phyloP scores from a whole-genome alignment of 35 echinoderm and acorn worm genomes.

The Acanthaster planci region DNA sequence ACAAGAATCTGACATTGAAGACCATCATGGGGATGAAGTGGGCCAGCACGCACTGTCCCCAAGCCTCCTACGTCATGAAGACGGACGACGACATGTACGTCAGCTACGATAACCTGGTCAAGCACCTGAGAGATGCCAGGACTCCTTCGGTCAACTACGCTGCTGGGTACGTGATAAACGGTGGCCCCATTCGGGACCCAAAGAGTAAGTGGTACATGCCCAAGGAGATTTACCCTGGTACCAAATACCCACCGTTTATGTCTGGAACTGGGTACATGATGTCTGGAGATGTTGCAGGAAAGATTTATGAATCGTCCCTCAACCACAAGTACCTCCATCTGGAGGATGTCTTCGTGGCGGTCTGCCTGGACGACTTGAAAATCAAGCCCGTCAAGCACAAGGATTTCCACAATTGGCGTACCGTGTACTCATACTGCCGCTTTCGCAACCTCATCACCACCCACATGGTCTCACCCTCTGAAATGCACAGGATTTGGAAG shows the following conservation, averaged over 20 bases:
- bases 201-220: constrained; percentile 99
- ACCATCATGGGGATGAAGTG: constrained; percentile 97
- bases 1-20: constrained; percentile 92
- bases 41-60: constrained; percentile 68
- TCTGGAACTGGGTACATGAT: constrained; percentile 93
- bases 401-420: constrained; percentile 96
- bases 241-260: constrained; percentile 89
- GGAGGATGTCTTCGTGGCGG: constrained; percentile 87
- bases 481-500: constrained; percentile 92
- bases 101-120: constrained; percentile 70
- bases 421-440: constrained; percentile 81
- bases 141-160: constrained; percentile 48
- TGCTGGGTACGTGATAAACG: constrained; percentile 82
- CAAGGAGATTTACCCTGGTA: constrained; percentile 68
- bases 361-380: constrained; percentile 69
- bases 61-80: constrained; percentile 88
- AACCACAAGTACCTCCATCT: constrained; percentile 79
- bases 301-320: constrained; percentile 67
- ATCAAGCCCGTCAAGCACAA: constrained; percentile 71
- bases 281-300: constrained; percentile 72
- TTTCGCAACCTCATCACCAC: constrained; percentile 83
- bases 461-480: constrained; percentile 87
- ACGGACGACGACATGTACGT: constrained; percentile 98
- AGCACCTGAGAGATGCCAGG: constrained; percentile 22
- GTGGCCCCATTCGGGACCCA: constrained; percentile 82